Evolutionary conservation across 2,113 vertebrate genomes (phyloP).

Genomic region (Chloroceryle aenea): DNA sequence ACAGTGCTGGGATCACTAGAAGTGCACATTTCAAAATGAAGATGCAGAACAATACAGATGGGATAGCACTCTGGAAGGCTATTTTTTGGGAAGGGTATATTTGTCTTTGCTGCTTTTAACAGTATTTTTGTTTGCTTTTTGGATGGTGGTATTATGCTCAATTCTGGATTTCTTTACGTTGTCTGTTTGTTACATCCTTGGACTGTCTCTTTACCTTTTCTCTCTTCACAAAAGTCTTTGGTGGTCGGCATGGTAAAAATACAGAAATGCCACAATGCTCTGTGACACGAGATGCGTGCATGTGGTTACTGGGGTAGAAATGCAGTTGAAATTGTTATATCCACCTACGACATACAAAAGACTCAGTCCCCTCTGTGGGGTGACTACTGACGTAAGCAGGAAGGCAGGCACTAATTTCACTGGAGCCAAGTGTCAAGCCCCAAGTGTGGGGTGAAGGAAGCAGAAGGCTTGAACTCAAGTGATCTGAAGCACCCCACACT

Average conservation of each 20-base stretch:
- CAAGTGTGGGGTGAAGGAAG: neutral
- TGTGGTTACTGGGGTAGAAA: neutral
- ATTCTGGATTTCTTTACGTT: neutral
- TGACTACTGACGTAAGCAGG: neutral
- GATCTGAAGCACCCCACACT: neutral
- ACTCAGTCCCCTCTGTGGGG: neutral
- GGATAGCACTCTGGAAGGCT: conserved; percentile 51
- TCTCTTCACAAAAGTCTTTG: neutral
- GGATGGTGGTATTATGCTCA: neutral
- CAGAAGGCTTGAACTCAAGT: neutral
- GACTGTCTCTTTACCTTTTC: neutral
- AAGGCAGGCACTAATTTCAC: neutral
- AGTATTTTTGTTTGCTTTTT: neutral
- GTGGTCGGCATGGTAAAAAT: neutral
- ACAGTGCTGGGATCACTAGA: conserved; percentile 72
- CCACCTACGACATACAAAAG: neutral
- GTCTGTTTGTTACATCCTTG: neutral
- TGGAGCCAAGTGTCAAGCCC: neutral
- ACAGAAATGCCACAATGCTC: fast-evolving
- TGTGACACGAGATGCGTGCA: neutral
- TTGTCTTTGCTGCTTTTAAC: neutral
- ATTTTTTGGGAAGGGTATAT: conserved; percentile 51
- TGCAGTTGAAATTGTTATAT: neutral
- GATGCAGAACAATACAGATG: conserved; percentile 69
- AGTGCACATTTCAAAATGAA: conserved; percentile 75